Percentiles rank a stretch among this genome's conserved stretches.
phyloP scores from a whole-genome alignment of 37 sponge, comb jelly and placozoan genomes.

The Geodia barretti region DNA sequence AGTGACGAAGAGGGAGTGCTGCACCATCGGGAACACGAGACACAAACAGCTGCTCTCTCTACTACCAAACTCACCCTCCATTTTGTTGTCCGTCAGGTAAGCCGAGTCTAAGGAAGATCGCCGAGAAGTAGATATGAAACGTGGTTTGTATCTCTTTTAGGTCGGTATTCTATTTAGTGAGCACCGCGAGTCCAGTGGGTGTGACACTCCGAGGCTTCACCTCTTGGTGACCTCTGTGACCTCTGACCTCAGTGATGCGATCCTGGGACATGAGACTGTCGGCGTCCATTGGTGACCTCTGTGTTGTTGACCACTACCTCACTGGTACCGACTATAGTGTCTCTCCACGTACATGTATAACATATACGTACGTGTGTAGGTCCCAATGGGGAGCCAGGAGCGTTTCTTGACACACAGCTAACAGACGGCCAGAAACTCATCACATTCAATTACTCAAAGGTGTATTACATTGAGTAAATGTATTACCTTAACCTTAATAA shows the following conservation, averaged over 20 bases:
- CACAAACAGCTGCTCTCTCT: not conserved
- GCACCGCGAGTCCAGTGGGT: not conserved
- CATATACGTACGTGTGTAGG: not conserved
- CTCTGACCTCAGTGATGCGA: slow-evolving; percentile 1
- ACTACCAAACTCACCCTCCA: slow-evolving; percentile 1
- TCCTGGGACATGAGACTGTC: slow-evolving; percentile 32
- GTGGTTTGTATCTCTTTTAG: slow-evolving; percentile 26
- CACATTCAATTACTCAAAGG: not conserved
- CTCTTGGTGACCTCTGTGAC: slow-evolving; percentile 23
- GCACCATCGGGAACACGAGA: not conserved
- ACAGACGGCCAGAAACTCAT: not conserved
- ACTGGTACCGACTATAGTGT: no score
- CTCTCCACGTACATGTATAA: no score
- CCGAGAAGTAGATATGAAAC: no score
- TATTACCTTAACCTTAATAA: no score
- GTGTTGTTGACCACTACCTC: slow-evolving; percentile 18
- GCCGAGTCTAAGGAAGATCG: not conserved
- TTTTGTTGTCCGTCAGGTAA: slow-evolving; percentile 3
- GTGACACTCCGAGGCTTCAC: slow-evolving; percentile 32
- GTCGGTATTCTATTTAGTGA: slow-evolving; percentile 40
- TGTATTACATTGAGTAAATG: no score
- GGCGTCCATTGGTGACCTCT: slow-evolving; percentile 10
- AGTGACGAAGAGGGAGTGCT: slow-evolving; percentile 14
- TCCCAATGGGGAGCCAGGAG: not conserved
- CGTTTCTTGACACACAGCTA: not conserved